Percentiles rank a stretch among this genome's conserved stretches.
These are phyloP conservation scores for Drosophila buzzatii DNA, from an alignment of 2,888 invertebrate genomes.

Conservation along the genomic window DNA sequence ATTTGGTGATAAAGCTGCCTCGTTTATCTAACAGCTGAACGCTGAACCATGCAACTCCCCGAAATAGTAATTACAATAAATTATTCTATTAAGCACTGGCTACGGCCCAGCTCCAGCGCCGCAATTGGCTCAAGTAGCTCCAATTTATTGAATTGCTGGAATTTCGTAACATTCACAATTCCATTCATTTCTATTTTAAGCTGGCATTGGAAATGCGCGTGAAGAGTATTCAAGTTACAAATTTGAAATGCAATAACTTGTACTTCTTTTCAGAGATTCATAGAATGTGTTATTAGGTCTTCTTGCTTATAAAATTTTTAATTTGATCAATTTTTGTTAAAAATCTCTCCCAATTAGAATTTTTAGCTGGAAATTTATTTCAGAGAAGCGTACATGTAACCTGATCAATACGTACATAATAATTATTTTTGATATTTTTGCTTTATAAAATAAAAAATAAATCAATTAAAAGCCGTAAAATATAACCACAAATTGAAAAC, in stretches of 20 bases:
- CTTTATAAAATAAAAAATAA: too few species aligned
- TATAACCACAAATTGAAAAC: neutral
- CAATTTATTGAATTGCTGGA: conserved; percentile 17
- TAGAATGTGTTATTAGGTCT: neutral
- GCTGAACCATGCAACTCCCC: conserved; percentile 22
- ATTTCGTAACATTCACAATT: conserved; percentile 4
- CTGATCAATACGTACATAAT: neutral
- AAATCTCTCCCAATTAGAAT: too few species aligned
- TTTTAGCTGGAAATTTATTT: neutral
- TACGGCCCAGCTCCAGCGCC: conserved; percentile 1
- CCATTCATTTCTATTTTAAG: conserved; percentile 16
- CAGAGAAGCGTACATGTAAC: neutral
- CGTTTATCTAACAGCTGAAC: conserved; percentile 42
- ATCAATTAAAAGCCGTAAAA: neutral
- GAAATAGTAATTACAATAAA: conserved; percentile 62
- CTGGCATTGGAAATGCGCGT: conserved; percentile 16
- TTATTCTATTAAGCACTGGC: conserved; percentile 57
- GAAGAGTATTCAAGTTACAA: conserved; percentile 6
- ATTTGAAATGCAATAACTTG: conserved; percentile 27
- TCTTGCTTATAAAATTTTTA: too few species aligned
- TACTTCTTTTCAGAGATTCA: neutral
- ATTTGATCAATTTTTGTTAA: too few species aligned
- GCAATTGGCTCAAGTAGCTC: neutral
- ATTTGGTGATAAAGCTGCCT: conserved; percentile 54
- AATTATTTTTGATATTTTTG: too few species aligned